Evolutionary conservation across 2,888 invertebrate species (phyloP).

Genomic region (Carcina quercana): DNA sequence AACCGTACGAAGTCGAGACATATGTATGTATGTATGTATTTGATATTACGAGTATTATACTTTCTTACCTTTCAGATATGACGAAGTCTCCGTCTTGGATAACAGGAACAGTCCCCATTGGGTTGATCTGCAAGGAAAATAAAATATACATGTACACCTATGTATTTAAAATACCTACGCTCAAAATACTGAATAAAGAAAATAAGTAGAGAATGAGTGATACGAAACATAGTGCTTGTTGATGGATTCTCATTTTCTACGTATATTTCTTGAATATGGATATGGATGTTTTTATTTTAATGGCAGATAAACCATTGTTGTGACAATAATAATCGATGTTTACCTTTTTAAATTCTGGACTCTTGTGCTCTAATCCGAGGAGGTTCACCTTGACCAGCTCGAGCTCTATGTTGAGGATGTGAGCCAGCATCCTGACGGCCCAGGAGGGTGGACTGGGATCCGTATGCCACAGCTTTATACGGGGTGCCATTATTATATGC

Average conservation of each 20-base stretch:
- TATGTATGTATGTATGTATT: too few species aligned
- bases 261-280: too few species aligned
- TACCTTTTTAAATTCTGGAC: constrained; percentile 31
- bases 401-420: constrained; percentile 26
- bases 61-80: constrained; percentile 46
- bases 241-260: too few species aligned
- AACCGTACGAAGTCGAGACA: too few species aligned
- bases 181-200: too few species aligned
- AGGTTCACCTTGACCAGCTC: constrained; percentile 30
- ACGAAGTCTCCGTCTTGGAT: constrained; percentile 38
- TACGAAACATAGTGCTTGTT: too few species aligned
- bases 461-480: constrained; percentile 29
- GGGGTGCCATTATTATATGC: constrained; percentile 31
- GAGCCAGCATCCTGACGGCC: constrained; percentile 32
- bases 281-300: not conserved
- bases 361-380: constrained; percentile 24
- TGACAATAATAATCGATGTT: too few species aligned
- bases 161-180: too few species aligned
- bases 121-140: constrained; percentile 31
- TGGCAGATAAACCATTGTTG: too few species aligned
- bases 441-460: constrained; percentile 34
- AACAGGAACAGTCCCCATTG: constrained; percentile 39
- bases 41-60: too few species aligned
- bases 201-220: too few species aligned
- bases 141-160: not conserved